Evolutionary conservation across 2,113 vertebrate genomes (phyloP), one percentile per base, ranked within the genome.

Genomic region (Pheucticus melanocephalus): DNA sequence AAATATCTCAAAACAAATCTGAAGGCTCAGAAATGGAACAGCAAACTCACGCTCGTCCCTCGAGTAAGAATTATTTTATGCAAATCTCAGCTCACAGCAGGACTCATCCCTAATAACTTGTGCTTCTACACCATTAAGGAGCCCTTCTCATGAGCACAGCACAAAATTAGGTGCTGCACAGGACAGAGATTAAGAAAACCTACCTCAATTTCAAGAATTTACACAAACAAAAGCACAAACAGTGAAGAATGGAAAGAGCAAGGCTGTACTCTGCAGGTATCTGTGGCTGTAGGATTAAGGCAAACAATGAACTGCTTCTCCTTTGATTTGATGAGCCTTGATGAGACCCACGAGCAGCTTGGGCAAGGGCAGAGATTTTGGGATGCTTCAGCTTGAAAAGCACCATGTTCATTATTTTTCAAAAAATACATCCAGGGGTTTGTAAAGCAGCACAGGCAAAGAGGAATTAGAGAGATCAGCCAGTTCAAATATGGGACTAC

Each of bases 71-170:
- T 39, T 59, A 47, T 71, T 80, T 86, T 25, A 94, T 61, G 80
- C 54, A 82, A 94, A 95, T 80, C 21, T 37, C 54, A 81, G 76
- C 69, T 86, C 86, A 81, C 94, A 94, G 63, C 63, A 81, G 83
- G 83, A 73, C 15, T 37, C 54, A 54, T 27, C 50, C 53, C 37
- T 30, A 48, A 48, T 80, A 90, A 44, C 37, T 44, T 15, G 6
- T 10, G 20, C 31, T 92, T 53, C 83, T 83, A 20, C 10, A 31
- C 15, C 54, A 16, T 21, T 60, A 44, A 42, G 60, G 57, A 80
- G 48, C 45, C 45, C 28, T 87, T n/a, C 51, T 4, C 22, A 19
- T 0, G 3, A 61, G 40, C 37, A 53, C 31, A 72, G 15, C 16
- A 6, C 22, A 65, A 48, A 56, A n/a, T 12, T 0, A 61, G 54